Conservation (phyloP, 2,888 invertebrate species). For the Eupithecia inturbata region DNA sequence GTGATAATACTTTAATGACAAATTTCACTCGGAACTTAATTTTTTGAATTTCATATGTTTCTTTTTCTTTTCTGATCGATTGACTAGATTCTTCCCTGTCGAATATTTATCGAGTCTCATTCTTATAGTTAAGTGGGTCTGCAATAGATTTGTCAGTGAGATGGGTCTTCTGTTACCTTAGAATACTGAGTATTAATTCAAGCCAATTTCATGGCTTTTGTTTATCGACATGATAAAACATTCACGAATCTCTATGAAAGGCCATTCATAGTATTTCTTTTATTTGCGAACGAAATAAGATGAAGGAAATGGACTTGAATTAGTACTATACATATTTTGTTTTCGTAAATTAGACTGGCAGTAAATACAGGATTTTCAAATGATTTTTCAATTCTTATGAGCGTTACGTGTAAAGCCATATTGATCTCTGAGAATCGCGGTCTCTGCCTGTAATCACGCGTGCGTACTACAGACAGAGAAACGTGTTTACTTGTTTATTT, state of each 20-base stretch:
- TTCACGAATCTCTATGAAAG: neutral
- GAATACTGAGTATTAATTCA: neutral
- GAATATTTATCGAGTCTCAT: slow-evolving; percentile 49
- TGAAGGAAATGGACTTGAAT: slow-evolving; percentile 8
- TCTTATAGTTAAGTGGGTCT: slow-evolving; percentile 42
- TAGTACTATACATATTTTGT: slow-evolving; percentile 23
- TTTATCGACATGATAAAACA: neutral
- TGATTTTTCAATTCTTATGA: slow-evolving; percentile 64
- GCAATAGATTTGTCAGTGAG: slow-evolving; percentile 28
- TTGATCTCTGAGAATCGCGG: slow-evolving; percentile 76
- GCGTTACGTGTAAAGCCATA: slow-evolving; percentile 73
- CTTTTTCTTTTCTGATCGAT: slow-evolving; percentile 40
- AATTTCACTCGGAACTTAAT: slow-evolving; percentile 55
- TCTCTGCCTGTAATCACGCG: slow-evolving; percentile 50
- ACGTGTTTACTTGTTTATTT: slow-evolving; percentile 71
- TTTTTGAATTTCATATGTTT: slow-evolving; percentile 47
- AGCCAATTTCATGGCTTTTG: neutral
- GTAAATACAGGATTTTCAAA: slow-evolving; percentile 54
- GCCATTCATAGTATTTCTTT: neutral
- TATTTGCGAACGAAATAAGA: neutral
- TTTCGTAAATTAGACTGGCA: slow-evolving; percentile 69
- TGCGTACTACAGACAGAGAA: slow-evolving; percentile 52
- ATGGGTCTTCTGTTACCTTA: slow-evolving; percentile 30
- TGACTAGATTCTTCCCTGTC: slow-evolving; percentile 48
- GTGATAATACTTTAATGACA: slow-evolving; percentile 78